These are phyloP conservation scores for Pangasius sanitwongsei DNA, from an alignment of 2,797 vertebrate species.

Conservation along the genomic window DNA sequence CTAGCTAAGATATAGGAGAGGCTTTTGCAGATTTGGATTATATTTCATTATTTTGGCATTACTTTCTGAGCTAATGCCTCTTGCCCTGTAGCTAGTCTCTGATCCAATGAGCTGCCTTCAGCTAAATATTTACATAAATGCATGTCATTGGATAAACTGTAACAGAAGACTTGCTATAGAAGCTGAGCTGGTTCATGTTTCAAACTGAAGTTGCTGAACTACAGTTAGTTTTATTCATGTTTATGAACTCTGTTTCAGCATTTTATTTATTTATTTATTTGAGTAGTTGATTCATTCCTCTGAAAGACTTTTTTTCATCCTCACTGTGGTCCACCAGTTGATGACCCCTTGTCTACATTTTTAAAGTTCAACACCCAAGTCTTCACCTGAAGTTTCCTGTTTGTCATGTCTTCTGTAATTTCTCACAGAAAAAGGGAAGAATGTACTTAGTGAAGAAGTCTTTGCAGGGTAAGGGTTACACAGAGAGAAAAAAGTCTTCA, in stretches of 20 bases:
- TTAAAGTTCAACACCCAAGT: not conserved
- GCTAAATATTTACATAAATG: slow-evolving; percentile 1
- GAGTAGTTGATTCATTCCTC: not conserved
- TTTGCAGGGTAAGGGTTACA: not conserved
- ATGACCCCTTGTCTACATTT: not conserved
- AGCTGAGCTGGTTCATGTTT: not conserved
- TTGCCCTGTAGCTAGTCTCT: not conserved
- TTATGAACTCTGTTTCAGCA: not conserved
- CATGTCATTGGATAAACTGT: not conserved
- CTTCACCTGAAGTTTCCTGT: not conserved
- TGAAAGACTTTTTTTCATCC: not conserved
- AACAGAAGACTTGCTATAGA: not conserved
- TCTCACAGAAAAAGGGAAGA: not conserved
- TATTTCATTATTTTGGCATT: not conserved
- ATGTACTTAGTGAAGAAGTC: not conserved
- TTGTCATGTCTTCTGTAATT: not conserved
- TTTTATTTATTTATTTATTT: not conserved
- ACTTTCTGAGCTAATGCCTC: not conserved
- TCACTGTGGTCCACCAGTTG: not conserved
- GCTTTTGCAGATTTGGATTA: not conserved
- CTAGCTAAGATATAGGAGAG: no score
- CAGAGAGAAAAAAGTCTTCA: not conserved
- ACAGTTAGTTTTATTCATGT: not conserved
- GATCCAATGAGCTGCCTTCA: not conserved
- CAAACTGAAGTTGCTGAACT: not conserved